phyloP scores from a whole-genome alignment of 2,113 vertebrate species.

The Callipepla californica region DNA sequence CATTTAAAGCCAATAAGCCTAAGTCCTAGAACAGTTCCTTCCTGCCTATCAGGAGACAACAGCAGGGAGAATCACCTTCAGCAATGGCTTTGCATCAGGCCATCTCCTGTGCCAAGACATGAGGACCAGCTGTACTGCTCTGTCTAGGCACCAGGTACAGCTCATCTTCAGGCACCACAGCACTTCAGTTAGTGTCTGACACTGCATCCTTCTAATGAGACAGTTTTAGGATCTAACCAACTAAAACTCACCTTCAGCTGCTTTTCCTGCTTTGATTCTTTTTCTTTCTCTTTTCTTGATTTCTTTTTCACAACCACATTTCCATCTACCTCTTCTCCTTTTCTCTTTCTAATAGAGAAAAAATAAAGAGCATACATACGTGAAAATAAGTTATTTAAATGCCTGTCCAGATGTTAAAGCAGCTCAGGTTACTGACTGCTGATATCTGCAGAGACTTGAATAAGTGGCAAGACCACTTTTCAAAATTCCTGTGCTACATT shows the following conservation, averaged over 20 bases:
- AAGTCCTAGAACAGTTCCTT: background rate
- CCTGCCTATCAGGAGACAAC: background rate
- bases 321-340: constrained; percentile 86
- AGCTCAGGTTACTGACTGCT: background rate
- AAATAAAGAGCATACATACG: background rate
- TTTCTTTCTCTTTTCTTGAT: constrained; percentile 88
- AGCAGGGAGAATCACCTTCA: background rate
- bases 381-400: background rate
- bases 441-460: constrained; percentile 16
- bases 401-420: background rate
- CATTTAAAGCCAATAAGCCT: constrained; percentile 9
- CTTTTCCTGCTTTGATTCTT: constrained; percentile 85
- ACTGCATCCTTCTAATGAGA: background rate
- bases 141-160: background rate
- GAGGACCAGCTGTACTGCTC: background rate
- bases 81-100: background rate
- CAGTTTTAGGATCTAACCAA: background rate
- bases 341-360: constrained; percentile 87
- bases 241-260: constrained; percentile 81
- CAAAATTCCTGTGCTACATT: constrained; percentile 1
- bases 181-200: background rate
- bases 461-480: background rate
- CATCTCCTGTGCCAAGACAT: background rate
- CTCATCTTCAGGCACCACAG: background rate
- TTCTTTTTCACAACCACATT: constrained; percentile 87